Conservation (phyloP, 2,113 vertebrate species). For the Tiliqua scincoides region DNA sequence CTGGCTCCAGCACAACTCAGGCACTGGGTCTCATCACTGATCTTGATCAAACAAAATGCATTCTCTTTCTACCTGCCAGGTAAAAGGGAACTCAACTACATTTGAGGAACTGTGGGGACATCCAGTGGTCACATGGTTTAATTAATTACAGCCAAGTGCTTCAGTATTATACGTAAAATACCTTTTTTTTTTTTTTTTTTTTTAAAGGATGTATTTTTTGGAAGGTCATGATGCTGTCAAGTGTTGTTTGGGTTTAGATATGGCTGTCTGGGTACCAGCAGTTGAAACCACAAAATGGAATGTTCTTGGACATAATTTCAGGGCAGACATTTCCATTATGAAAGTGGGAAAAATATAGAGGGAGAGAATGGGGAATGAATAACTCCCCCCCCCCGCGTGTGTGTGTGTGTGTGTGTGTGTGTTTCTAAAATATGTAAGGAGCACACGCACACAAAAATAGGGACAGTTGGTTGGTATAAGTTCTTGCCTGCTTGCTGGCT, state of each 20-base stretch:
- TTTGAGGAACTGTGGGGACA: slow-evolving; percentile 78
- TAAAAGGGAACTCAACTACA: slow-evolving; percentile 26
- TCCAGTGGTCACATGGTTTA: slow-evolving; percentile 74
- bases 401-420: not conserved
- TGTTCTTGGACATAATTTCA: slow-evolving; percentile 21
- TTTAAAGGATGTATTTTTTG: slow-evolving; percentile 52
- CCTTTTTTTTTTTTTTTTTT: not conserved
- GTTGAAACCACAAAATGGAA: slow-evolving; percentile 38
- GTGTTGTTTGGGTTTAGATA: slow-evolving; percentile 48
- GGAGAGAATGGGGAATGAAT: slow-evolving; percentile 38
- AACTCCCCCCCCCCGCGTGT: no score
- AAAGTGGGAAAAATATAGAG: slow-evolving; percentile 22
- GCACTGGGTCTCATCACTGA: not conserved
- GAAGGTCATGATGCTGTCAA: slow-evolving; percentile 49
- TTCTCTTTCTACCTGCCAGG: slow-evolving; percentile 39
- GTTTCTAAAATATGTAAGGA: not conserved
- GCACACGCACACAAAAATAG: no score
- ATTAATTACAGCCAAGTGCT: slow-evolving; percentile 68
- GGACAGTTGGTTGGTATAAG: not conserved
- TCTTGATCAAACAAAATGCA: not conserved
- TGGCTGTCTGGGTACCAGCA: not conserved
- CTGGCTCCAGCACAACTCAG: not conserved
- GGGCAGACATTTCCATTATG: slow-evolving; percentile 47
- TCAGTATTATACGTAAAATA: not conserved
- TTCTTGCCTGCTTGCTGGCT: not conserved